Evolutionary conservation across 2,113 vertebrate genomes (phyloP).

Genomic region (Mastomys natalensis): DNA sequence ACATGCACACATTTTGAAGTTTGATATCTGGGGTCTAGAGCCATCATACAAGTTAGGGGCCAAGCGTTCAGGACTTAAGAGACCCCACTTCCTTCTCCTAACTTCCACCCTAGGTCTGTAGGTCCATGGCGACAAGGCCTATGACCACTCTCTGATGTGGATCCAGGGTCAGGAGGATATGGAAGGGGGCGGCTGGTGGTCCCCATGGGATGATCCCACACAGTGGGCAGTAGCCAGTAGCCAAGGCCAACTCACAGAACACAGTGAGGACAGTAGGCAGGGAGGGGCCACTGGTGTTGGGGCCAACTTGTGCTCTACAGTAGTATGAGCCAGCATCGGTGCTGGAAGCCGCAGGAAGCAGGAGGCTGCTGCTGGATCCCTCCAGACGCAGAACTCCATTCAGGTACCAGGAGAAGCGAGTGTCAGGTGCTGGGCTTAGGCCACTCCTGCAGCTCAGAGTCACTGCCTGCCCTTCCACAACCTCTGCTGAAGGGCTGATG

Average conservation of each 20-base stretch:
- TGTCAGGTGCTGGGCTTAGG: rapidly evolving
- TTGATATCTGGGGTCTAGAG: neutral
- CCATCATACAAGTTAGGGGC: neutral
- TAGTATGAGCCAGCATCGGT: slow-evolving; percentile 75
- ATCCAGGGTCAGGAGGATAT: neutral
- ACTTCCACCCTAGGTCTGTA: neutral
- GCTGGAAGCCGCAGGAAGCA: slow-evolving; percentile 49
- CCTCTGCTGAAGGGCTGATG: slow-evolving; percentile 79
- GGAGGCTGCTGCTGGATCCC: neutral
- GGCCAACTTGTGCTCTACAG: slow-evolving; percentile 60
- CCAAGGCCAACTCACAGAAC: slow-evolving; percentile 79
- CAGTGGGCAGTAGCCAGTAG: neutral
- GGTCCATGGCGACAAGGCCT: neutral
- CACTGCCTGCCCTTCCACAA: slow-evolving; percentile 81
- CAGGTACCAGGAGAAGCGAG: slow-evolving; percentile 84
- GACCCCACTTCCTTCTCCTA: neutral
- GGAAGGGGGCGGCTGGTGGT: neutral
- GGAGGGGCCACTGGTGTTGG: neutral
- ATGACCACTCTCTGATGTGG: neutral
- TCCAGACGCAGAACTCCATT: slow-evolving; percentile 73
- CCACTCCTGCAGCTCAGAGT: slow-evolving; percentile 83
- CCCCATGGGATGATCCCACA: neutral
- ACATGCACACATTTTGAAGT: neutral
- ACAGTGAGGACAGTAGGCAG: slow-evolving; percentile 34
- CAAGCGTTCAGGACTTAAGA: neutral